Percentiles rank a stretch among this genome's conserved stretches.
Evolutionary conservation across 2,113 vertebrate species (phyloP).

Genomic region (Macquaria australasica): DNA sequence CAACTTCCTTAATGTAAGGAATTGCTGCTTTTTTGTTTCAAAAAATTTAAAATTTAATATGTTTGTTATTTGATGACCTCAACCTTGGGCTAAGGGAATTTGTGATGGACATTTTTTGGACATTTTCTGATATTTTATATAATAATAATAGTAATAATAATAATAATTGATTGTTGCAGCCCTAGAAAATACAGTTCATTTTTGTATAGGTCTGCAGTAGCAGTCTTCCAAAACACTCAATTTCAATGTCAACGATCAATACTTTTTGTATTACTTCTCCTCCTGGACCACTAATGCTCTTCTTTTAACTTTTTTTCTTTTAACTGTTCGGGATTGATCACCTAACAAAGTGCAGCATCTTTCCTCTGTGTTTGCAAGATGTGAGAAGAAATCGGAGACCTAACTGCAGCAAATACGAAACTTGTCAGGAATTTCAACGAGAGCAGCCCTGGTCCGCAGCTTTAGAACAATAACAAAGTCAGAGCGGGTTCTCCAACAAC

Average conservation of each 20-base stretch:
- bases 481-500: slow-evolving; percentile 22
- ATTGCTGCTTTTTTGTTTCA: neutral
- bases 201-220: neutral
- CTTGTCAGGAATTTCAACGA: slow-evolving; percentile 35
- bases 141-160: neutral
- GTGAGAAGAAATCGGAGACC: slow-evolving; percentile 37
- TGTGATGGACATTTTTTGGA: too few relatives aligned
- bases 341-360: neutral
- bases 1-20: neutral
- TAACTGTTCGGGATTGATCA: neutral
- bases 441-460: slow-evolving; percentile 22
- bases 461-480: slow-evolving; percentile 52
- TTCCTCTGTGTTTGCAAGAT: neutral
- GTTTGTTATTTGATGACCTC: neutral
- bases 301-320: neutral
- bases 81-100: too few relatives aligned
- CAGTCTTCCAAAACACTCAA: neutral
- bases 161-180: neutral
- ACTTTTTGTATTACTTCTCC: neutral
- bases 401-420: slow-evolving; percentile 25
- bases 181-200: neutral
- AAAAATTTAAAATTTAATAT: neutral
- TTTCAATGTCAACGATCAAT: neutral
- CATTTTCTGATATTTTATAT: neutral
- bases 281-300: neutral